Conservation (phyloP, 2,113 vertebrate genomes). For the Danionella cerebrum region DNA sequence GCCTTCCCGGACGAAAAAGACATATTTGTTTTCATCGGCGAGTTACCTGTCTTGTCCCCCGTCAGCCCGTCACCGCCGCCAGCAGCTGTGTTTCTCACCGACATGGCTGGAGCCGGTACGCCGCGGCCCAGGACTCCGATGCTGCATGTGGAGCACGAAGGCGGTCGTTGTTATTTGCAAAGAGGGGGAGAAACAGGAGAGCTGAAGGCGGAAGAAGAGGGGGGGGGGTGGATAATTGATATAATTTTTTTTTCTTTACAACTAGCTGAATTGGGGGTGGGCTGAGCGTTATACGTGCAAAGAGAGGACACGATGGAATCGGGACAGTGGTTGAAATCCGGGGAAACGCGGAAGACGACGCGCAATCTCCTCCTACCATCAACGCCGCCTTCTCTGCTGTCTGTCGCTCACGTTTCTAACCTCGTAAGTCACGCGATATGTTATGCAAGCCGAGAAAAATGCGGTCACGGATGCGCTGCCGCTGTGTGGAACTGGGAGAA, state of each 20-base stretch:
- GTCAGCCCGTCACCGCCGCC: constrained; percentile 61
- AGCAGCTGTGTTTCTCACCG: constrained; percentile 57
- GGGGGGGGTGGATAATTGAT: neutral
- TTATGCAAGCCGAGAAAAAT: constrained; percentile 35
- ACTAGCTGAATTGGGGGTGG: neutral
- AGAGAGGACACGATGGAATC: constrained; percentile 21
- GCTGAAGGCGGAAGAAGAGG: constrained; percentile 9
- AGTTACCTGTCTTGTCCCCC: constrained; percentile 56
- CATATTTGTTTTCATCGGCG: neutral
- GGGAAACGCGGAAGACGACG: constrained; percentile 49
- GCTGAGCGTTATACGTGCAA: constrained; percentile 19
- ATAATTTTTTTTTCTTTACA: constrained; percentile 23
- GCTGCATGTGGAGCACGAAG: constrained; percentile 59
- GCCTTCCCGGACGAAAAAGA: neutral
- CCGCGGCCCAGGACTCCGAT: constrained; percentile 57
- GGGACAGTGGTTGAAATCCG: constrained; percentile 29
- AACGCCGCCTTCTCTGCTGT: constrained; percentile 16
- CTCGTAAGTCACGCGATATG: constrained; percentile 36
- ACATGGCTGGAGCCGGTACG: constrained; percentile 67
- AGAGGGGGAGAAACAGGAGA: neutral
- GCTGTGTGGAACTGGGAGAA: neutral
- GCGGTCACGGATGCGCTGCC: constrained; percentile 20
- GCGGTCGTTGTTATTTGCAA: constrained; percentile 25
- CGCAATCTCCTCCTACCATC: constrained; percentile 48
- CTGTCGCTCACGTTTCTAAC: constrained; percentile 24